Evolutionary conservation across 2,797 vertebrate species (phyloP).

Genomic region (Crocodylus rhombifer): DNA sequence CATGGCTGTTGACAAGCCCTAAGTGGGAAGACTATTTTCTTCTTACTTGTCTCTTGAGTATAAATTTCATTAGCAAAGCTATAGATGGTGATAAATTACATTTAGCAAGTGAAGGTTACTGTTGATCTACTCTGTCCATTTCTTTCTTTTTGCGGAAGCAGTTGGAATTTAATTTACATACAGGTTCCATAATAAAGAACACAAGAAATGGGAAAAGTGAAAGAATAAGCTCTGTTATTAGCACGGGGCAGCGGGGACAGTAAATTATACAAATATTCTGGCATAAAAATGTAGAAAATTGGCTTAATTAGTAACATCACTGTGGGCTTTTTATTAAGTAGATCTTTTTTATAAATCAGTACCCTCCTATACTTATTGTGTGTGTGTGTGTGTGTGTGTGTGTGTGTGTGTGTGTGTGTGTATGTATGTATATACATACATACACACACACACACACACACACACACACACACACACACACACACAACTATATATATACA

Average conservation of each 20-base stretch:
- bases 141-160: neutral
- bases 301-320: neutral
- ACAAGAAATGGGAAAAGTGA: too few species aligned
- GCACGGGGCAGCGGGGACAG: neutral
- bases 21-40: slow-evolving; percentile 25
- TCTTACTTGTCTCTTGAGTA: neutral
- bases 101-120: neutral
- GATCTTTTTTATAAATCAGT: neutral
- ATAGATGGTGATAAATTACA: neutral
- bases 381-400: accelerated
- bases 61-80: slow-evolving; percentile 13
- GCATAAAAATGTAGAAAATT: neutral
- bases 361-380: neutral
- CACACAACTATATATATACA: neutral
- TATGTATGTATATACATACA: neutral
- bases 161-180: neutral
- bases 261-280: accelerated
- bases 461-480: neutral
- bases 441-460: neutral
- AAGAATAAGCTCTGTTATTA: neutral
- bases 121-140: neutral
- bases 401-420: accelerated
- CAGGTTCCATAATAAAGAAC: too few species aligned
- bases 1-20: neutral
- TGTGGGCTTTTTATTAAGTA: neutral